phyloP scores from a whole-genome alignment of 1,140 invertebrate species.

The Drosophila leontia region DNA sequence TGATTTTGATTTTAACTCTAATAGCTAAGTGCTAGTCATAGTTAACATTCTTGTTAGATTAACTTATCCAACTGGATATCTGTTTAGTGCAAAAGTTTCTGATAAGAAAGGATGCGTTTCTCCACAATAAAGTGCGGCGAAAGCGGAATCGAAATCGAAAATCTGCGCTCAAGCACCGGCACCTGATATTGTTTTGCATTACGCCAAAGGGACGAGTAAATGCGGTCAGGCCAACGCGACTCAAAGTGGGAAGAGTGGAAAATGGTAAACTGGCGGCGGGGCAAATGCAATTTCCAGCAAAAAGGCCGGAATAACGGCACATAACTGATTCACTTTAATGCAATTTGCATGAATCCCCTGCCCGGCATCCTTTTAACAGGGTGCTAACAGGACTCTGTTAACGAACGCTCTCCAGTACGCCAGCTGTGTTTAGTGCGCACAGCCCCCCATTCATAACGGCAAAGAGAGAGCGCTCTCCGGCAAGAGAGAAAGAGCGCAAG shows the following conservation, averaged over 20 bases:
- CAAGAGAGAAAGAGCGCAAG: constrained; percentile 5
- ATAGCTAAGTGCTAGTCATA: too few relatives aligned
- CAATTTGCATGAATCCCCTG: constrained; percentile 55
- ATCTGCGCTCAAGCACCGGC: constrained; percentile 4
- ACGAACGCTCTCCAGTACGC: background rate
- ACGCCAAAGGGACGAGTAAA: constrained; percentile 18
- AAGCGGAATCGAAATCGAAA: constrained; percentile 15
- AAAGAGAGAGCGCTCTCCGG: constrained; percentile 26
- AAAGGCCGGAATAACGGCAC: constrained; percentile 41
- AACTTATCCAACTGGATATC: background rate
- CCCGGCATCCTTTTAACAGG: constrained; percentile 17
- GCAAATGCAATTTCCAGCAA: constrained; percentile 34
- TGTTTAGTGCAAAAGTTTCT: background rate
- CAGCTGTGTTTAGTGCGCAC: constrained; percentile 57
- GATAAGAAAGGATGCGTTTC: background rate
- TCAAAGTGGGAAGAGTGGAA: constrained; percentile 27
- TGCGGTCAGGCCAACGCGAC: constrained; percentile 32
- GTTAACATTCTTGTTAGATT: too few relatives aligned
- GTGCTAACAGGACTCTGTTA: constrained; percentile 55
- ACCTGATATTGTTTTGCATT: constrained; percentile 29
- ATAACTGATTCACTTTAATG: constrained; percentile 68
- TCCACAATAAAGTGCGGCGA: background rate
- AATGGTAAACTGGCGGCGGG: constrained; percentile 30
- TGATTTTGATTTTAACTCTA: too few relatives aligned
- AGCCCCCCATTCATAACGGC: constrained; percentile 64